Evolutionary conservation across 2,113 vertebrate species (phyloP).

Genomic region (Prochilodus magdalenae): DNA sequence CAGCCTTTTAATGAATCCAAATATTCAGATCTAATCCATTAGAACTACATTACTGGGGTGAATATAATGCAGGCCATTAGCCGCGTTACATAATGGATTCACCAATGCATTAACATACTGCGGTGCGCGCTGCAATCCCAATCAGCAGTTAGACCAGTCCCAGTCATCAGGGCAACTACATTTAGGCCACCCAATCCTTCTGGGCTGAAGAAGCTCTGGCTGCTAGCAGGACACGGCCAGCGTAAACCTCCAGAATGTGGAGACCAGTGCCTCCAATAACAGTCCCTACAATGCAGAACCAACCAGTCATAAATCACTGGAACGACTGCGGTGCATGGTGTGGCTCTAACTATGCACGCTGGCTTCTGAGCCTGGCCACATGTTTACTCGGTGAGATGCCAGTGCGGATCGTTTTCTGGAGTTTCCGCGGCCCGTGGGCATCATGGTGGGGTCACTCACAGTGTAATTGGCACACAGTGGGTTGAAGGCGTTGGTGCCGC

Average conservation of each 20-base stretch:
- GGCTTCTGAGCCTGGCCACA: background rate
- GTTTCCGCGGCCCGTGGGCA: background rate
- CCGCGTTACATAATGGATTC: no score
- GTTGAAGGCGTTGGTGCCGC: conserved; percentile 97
- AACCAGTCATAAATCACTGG: background rate
- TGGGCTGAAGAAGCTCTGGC: no score
- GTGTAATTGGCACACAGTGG: conserved; percentile 96
- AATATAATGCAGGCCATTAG: no score
- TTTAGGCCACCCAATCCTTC: no score
- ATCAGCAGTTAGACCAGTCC: no score
- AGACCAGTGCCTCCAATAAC: background rate
- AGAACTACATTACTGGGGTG: no score
- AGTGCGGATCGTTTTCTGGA: conserved; percentile 8
- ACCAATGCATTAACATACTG: no score
- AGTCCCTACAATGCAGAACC: background rate
- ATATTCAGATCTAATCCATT: no score
- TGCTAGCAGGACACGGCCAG: background rate
- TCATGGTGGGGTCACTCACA: conserved; percentile 78
- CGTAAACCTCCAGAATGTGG: background rate
- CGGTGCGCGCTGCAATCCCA: no score
- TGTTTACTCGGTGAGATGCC: conserved; percentile 20
- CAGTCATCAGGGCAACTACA: no score
- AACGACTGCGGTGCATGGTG: background rate
- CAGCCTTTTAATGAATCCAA: no score
- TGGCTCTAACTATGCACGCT: background rate